Percentiles rank a stretch among this genome's conserved stretches.
Conservation (phyloP, 2,113 vertebrate species). For the Colistium nudipinnis region DNA sequence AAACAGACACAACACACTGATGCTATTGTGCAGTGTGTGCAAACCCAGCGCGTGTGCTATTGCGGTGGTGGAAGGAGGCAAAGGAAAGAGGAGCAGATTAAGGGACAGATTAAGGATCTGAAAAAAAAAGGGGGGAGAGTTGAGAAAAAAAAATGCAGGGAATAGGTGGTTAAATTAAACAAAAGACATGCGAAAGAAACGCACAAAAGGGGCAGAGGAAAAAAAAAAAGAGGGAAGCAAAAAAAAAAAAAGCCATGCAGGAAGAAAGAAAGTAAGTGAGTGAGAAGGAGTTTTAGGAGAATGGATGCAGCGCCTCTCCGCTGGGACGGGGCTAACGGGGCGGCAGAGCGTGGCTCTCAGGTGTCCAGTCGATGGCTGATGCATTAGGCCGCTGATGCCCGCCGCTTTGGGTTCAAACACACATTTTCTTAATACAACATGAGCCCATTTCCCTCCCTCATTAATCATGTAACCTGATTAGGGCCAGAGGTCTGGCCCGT, state of each 20-base stretch:
- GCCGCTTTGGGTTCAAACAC: constrained; percentile 85
- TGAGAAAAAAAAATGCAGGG: constrained; percentile 40
- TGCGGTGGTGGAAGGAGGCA: constrained; percentile 25
- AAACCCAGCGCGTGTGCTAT: constrained; percentile 35
- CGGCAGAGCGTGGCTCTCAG: constrained; percentile 73
- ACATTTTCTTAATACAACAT: constrained; percentile 87
- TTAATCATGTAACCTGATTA: constrained; percentile 85
- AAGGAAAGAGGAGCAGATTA: constrained; percentile 42
- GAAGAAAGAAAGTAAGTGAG: constrained; percentile 55
- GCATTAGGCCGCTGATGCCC: constrained; percentile 82
- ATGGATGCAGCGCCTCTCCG: constrained; percentile 70
- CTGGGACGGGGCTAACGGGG: constrained; percentile 70
- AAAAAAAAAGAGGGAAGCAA: neutral
- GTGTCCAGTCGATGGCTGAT: constrained; percentile 87
- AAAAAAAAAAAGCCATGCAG: constrained; percentile 27
- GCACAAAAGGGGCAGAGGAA: constrained; percentile 20
- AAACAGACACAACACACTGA: constrained; percentile 71
- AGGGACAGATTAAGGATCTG: constrained; percentile 49
- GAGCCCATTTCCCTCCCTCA: constrained; percentile 84
- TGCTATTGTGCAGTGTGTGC: constrained; percentile 66
- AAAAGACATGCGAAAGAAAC: constrained; percentile 52
- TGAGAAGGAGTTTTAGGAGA: constrained; percentile 55
- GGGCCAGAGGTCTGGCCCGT: constrained; percentile 53
- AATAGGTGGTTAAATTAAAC: constrained; percentile 39
- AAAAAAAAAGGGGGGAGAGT: constrained; percentile 7